These are phyloP conservation scores for Leptinotarsa peninsularis DNA, from an alignment of 2,888 invertebrate species.

Conservation along the genomic window DNA sequence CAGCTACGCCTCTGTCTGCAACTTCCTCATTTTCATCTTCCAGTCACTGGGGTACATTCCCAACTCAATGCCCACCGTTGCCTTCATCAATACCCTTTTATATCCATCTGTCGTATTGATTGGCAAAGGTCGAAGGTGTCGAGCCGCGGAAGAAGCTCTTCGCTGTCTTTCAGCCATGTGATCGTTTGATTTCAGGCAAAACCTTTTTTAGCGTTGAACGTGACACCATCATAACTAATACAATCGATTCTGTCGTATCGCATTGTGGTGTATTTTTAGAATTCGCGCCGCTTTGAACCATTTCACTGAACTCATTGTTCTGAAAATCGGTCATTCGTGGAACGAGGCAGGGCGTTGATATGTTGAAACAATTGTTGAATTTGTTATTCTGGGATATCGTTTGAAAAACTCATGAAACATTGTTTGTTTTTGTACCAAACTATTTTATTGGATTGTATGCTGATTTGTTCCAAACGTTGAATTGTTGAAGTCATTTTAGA, in stretches of 20 bases:
- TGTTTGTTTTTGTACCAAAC: too few relatives aligned
- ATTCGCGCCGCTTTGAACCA: background rate
- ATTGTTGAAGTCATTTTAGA: too few relatives aligned
- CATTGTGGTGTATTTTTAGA: background rate
- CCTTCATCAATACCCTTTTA: constrained; percentile 21
- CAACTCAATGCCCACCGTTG: constrained; percentile 2
- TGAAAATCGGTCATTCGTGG: background rate
- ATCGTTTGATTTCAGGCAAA: constrained; percentile 23
- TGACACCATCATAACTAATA: constrained; percentile 11
- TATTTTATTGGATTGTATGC: too few relatives aligned
- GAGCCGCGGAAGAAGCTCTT: background rate
- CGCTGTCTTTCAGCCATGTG: constrained; percentile 20
- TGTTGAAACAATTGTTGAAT: too few relatives aligned
- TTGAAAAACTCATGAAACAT: too few relatives aligned
- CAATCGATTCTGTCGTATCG: constrained; percentile 9
- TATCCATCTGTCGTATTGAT: constrained; percentile 24
- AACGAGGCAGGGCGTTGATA: too few relatives aligned
- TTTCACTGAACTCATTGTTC: background rate
- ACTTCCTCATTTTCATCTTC: background rate
- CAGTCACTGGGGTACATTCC: background rate
- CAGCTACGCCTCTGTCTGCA: background rate
- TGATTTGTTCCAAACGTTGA: too few relatives aligned
- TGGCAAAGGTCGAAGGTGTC: constrained; percentile 18
- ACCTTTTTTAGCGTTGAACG: background rate
- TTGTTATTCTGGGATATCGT: background rate